phyloP scores from a whole-genome alignment of 2,113 vertebrate species.

The Sclerurus mexicanus region DNA sequence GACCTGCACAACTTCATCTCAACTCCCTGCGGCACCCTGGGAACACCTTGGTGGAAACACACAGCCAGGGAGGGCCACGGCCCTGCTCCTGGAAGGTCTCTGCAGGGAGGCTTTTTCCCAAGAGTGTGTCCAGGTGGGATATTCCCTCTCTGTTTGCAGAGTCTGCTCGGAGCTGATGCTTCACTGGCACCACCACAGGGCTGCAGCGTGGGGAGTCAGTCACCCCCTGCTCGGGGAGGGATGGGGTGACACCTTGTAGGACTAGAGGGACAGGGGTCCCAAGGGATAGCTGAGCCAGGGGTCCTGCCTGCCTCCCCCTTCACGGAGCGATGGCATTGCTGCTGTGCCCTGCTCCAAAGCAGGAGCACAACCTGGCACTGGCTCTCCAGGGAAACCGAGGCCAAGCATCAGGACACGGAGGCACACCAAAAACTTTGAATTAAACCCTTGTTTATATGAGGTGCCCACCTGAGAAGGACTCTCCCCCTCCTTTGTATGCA shows the following conservation, averaged over 20 bases:
- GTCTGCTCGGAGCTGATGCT: background rate
- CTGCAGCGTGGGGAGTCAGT: background rate
- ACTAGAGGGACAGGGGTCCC: fast-evolving
- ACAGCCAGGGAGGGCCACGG: fast-evolving
- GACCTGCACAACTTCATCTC: background rate
- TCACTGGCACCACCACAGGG: background rate
- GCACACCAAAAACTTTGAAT: background rate
- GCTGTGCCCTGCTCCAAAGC: background rate
- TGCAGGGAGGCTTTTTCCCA: background rate
- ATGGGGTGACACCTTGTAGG: background rate
- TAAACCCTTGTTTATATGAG: background rate
- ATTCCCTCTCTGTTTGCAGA: background rate
- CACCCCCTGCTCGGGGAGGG: background rate
- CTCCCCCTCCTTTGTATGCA: background rate
- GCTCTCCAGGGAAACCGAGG: background rate
- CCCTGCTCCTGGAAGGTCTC: background rate
- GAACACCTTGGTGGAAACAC: background rate
- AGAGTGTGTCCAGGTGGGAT: fast-evolving
- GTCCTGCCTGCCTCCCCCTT: background rate
- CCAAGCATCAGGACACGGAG: background rate
- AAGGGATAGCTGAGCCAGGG: background rate
- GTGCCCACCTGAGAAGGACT: too few species aligned
- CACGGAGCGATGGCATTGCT: too few species aligned
- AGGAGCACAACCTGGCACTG: background rate
- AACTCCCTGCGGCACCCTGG: background rate